Evolutionary conservation across 2,113 vertebrate species (phyloP), one percentile per base, ranked within the genome.

Genomic region (Rattus norvegicus): DNA sequence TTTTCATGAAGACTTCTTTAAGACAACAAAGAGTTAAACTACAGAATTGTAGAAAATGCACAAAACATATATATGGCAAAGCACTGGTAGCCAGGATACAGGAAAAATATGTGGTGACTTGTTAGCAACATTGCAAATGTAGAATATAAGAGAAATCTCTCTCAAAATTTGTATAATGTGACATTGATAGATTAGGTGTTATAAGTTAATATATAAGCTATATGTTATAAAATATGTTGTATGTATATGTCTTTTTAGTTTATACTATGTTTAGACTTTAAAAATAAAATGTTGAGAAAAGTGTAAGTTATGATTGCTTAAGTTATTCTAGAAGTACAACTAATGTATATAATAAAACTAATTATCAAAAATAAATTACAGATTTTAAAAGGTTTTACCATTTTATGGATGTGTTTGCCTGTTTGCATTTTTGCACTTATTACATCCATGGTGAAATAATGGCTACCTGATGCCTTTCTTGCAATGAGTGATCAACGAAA

Each of bases 311-410:
- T 30, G 14, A 43, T 88, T 81, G 19, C 14, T 17, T 36, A 81
- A 28, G 2, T 10, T 84, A 24, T 52, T 67, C 30, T 47, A 76
- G 43, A 43, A 77, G 26, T 39, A 16, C 47, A 26, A 7, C 4
- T 54, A 81, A 86, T 22, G 73, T 92, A 28, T 65, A 65, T 52
- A 88, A 47, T 70, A n/a, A 61, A 73, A 47, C 16, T 59, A 95
- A 85, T 26, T 67, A 2, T 39, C 47, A 72, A 84, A 88, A 92
- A 65, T 59, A 81, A n/a, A 24, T 47, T 67, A 13, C 0, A 88
- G 26, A 1, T 84, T 49, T 79, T 8, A 39, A 54, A 91, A 28
- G 5, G 73, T 63, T 65, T 1, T 56, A 67, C 33, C 69, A 59
- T 36, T 73, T 0, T 1, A 0, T 47, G 8, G 17, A 0, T 61